Evolutionary conservation across 1,140 invertebrate genomes (phyloP).

Genomic region (Drosophila saltans): DNA sequence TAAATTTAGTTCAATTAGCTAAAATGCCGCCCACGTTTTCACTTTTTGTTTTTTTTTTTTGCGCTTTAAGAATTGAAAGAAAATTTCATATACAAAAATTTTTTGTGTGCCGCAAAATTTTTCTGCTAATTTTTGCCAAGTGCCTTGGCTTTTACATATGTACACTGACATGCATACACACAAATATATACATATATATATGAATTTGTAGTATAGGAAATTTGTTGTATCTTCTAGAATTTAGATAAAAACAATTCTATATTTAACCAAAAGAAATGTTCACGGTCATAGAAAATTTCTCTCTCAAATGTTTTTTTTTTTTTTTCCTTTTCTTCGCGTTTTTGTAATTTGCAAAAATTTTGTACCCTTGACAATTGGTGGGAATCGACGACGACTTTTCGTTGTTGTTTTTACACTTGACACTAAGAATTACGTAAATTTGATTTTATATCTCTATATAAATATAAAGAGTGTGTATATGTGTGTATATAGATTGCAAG

Average conservation of each 20-base stretch:
- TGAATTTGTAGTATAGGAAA: not conserved
- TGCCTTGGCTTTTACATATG: slow-evolving; percentile 5
- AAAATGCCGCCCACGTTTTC: slow-evolving; percentile 51
- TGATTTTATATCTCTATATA: not conserved
- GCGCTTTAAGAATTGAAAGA: not conserved
- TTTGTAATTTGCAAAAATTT: slow-evolving; percentile 12
- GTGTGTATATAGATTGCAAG: not conserved
- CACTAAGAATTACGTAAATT: slow-evolving; percentile 15
- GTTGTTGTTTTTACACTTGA: slow-evolving; percentile 14
- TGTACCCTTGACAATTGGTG: slow-evolving; percentile 31
- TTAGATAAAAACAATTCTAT: slow-evolving; percentile 8
- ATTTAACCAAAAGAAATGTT: slow-evolving; percentile 11
- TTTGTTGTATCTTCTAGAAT: slow-evolving; percentile 9
- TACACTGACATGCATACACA: not conserved
- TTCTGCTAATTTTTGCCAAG: not conserved
- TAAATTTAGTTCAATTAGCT: slow-evolving; percentile 48
- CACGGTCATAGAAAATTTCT: slow-evolving; percentile 32
- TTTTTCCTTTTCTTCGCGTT: slow-evolving; percentile 51
- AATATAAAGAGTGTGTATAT: not conserved
- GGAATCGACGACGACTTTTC: not conserved
- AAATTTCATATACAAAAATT: not conserved
- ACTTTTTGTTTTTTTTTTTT: not conserved
- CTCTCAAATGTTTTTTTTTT: slow-evolving; percentile 49
- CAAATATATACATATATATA: not conserved
- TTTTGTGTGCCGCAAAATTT: not conserved